phyloP scores from a whole-genome alignment of 2,888 invertebrate genomes.

The Aleiodes testaceus region DNA sequence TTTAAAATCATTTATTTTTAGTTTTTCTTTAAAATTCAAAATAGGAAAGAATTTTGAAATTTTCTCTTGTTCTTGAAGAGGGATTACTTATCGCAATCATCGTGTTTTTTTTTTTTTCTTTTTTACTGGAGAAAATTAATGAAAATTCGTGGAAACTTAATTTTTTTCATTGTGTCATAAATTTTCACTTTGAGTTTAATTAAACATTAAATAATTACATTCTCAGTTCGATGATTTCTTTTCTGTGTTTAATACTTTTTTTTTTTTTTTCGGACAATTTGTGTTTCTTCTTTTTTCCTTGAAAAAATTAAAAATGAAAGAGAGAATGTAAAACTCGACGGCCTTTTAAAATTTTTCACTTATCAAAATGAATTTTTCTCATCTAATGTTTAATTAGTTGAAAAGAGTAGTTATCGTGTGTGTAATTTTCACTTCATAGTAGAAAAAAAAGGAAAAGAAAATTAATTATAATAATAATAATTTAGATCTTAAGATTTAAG shows the following conservation, averaged over 20 bases:
- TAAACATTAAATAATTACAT: not conserved
- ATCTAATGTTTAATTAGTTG: not conserved
- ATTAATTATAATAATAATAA: not conserved
- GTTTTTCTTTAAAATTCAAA: conserved; percentile 5
- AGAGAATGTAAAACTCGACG: not conserved
- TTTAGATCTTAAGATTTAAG: conserved; percentile 11
- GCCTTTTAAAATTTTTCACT: not conserved
- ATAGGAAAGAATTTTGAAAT: not conserved
- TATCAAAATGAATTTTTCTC: conserved; percentile 3
- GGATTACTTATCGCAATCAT: conserved; percentile 24
- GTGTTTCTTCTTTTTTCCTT: too few relatives aligned
- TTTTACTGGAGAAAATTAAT: not conserved
- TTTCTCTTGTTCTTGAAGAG: not conserved
- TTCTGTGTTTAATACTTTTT: too few relatives aligned
- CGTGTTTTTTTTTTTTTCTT: too few relatives aligned
- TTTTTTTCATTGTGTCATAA: too few relatives aligned
- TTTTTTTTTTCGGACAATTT: too few relatives aligned
- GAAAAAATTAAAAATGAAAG: too few relatives aligned
- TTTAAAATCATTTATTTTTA: conserved; percentile 17
- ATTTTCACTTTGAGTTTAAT: not conserved
- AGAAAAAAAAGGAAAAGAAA: not conserved
- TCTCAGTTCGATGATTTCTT: not conserved
- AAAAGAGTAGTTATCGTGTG: conserved; percentile 19
- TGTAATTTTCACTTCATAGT: conserved; percentile 31
- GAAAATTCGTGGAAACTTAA: too few relatives aligned